Percentiles rank a stretch among this genome's conserved stretches.
Conservation (phyloP, 2,797 vertebrate genomes). For the Erpetoichthys calabaricus region DNA sequence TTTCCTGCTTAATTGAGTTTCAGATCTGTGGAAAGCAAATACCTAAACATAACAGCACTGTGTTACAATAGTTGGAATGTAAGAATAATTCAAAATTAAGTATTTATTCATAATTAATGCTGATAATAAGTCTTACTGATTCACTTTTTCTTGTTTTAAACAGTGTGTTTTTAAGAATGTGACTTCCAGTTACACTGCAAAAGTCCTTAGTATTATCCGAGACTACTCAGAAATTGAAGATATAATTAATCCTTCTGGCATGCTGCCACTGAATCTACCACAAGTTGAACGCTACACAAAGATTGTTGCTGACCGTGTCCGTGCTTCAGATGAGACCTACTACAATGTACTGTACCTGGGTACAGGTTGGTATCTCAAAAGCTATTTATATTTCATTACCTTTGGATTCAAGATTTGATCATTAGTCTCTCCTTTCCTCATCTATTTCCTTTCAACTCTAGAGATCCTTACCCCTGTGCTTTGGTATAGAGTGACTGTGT, state of each 20-base stretch:
- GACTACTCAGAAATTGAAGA: constrained; percentile 62
- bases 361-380: constrained; percentile 38
- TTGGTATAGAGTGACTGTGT: too few relatives aligned
- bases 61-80: too few relatives aligned
- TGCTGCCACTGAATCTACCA: constrained; percentile 50
- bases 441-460: too few relatives aligned
- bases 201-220: constrained; percentile 47
- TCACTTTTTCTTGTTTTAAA: background rate
- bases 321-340: constrained; percentile 53
- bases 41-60: too few relatives aligned
- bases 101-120: too few relatives aligned
- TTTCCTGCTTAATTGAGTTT: too few relatives aligned
- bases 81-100: too few relatives aligned
- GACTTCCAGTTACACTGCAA: constrained; percentile 32
- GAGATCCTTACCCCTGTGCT: too few relatives aligned
- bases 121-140: background rate
- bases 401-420: too few relatives aligned
- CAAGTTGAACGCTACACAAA: constrained; percentile 56
- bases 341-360: constrained; percentile 62
- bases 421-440: too few relatives aligned
- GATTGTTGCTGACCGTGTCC: constrained; percentile 47
- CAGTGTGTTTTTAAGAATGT: constrained; percentile 34
- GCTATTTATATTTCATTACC: too few relatives aligned
- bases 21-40: too few relatives aligned
- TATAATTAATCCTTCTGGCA: constrained; percentile 47